phyloP scores from a whole-genome alignment of 2,888 invertebrate species.

The Dryadula phaetusa region DNA sequence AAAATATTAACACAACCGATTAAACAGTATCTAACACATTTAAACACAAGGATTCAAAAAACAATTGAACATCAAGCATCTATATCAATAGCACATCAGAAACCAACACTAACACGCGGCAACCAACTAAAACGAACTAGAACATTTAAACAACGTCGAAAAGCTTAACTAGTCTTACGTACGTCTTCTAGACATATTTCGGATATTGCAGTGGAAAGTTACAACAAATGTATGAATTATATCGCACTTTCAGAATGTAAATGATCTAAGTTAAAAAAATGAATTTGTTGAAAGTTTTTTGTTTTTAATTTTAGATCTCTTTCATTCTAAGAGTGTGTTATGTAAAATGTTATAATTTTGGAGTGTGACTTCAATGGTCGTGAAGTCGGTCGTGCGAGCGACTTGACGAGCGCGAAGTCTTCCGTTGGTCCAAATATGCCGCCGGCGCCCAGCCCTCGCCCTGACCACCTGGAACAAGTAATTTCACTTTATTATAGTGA shows the following conservation, averaged over 20 bases:
- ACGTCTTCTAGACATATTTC: conserved; percentile 18
- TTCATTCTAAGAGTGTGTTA: not conserved
- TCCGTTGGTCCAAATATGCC: conserved; percentile 94
- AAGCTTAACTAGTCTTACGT: conserved; percentile 18
- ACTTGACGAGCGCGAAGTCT: conserved; percentile 90
- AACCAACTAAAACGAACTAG: conserved; percentile 38
- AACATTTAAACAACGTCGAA: conserved; percentile 31
- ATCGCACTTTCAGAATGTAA: not conserved
- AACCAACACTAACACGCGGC: conserved; percentile 25
- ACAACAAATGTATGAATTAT: conserved; percentile 5
- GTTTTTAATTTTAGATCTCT: not conserved
- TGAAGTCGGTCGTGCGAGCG: conserved; percentile 85
- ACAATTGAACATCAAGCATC: conserved; percentile 21
- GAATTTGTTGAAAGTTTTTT: not conserved
- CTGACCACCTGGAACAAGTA: conserved; percentile 78
- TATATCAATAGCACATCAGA: conserved; percentile 24
- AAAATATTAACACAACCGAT: conserved; percentile 28
- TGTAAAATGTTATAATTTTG: not conserved
- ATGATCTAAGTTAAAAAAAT: not conserved
- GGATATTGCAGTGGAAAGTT: conserved; percentile 2
- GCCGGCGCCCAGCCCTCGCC: conserved; percentile 97
- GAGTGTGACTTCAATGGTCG: conserved; percentile 68
- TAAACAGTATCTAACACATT: conserved; percentile 1
- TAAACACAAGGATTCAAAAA: not conserved
- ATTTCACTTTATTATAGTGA: not conserved